Conservation (phyloP, 2,888 invertebrate species). For the Volucella zonaria region DNA sequence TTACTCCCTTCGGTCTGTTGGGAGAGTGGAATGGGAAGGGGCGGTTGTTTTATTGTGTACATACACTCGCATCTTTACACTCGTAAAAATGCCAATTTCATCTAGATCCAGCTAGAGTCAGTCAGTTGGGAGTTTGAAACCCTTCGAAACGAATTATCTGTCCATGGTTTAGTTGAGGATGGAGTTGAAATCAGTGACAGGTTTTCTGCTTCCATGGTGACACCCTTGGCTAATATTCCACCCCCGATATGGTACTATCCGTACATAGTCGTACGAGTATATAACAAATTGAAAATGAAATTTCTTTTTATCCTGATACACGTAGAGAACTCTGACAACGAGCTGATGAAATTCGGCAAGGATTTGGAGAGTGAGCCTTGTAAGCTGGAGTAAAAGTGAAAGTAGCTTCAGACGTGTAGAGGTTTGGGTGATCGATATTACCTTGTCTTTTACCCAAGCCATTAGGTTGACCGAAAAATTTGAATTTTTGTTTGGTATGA, state of each 20-base stretch:
- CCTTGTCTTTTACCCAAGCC: conserved; percentile 21
- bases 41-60: not conserved
- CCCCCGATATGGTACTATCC: not conserved
- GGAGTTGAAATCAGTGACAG: conserved; percentile 68
- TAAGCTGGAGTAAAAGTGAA: not conserved
- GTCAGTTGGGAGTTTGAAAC: conserved; percentile 2
- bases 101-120: not conserved
- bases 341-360: conserved; percentile 30
- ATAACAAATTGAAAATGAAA: conserved; percentile 51
- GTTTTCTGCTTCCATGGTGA: conserved; percentile 64
- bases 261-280: conserved; percentile 1
- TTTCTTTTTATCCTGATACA: conserved; percentile 42
- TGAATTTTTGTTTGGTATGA: conserved; percentile 9
- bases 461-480: conserved; percentile 49
- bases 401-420: conserved; percentile 18
- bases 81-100: conserved; percentile 68
- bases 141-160: conserved; percentile 53
- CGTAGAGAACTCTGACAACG: conserved; percentile 44
- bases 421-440: conserved; percentile 48
- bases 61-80: conserved; percentile 5
- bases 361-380: not conserved
- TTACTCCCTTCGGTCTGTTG: conserved; percentile 50
- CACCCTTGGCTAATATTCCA: conserved; percentile 68
- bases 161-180: conserved; percentile 46
- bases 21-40: not conserved